Conservation (phyloP, 2,797 vertebrate species). For the Argya squamiceps region DNA sequence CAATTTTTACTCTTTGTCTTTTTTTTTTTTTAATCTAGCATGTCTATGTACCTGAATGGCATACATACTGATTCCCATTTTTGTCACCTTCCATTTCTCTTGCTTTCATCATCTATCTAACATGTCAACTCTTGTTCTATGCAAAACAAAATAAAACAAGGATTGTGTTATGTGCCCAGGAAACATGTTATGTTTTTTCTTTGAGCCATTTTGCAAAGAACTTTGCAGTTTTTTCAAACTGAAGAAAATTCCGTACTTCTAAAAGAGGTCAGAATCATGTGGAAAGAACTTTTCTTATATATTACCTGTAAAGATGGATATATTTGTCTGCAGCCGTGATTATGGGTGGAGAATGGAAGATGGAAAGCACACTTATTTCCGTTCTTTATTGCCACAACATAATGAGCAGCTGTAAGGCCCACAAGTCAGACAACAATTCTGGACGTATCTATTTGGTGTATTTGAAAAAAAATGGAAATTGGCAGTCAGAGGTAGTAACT, state of each 20-base stretch:
- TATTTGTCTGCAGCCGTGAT: not conserved
- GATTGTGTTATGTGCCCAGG: not conserved
- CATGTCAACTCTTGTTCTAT: not conserved
- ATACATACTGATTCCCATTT: not conserved
- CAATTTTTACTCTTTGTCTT: not conserved
- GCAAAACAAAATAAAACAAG: not conserved
- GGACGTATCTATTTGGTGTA: fast-evolving
- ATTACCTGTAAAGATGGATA: not conserved
- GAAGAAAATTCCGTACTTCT: not conserved
- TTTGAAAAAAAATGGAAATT: not conserved
- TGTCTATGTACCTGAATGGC: not conserved
- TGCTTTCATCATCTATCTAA: not conserved
- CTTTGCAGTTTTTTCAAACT: not conserved
- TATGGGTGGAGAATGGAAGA: not conserved
- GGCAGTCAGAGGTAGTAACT: not conserved
- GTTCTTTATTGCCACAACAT: not conserved
- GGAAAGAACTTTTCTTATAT: not conserved
- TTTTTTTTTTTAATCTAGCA: not conserved
- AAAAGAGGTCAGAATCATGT: not conserved
- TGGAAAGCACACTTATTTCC: not conserved
- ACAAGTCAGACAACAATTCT: not conserved
- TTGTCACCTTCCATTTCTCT: not conserved
- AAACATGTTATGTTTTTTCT: not conserved
- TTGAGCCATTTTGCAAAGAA: not conserved
- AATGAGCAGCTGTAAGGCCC: not conserved